These are phyloP conservation scores for Phenganax marumi DNA, from an alignment of 92 coral and sea anemone species.

Conservation along the genomic window DNA sequence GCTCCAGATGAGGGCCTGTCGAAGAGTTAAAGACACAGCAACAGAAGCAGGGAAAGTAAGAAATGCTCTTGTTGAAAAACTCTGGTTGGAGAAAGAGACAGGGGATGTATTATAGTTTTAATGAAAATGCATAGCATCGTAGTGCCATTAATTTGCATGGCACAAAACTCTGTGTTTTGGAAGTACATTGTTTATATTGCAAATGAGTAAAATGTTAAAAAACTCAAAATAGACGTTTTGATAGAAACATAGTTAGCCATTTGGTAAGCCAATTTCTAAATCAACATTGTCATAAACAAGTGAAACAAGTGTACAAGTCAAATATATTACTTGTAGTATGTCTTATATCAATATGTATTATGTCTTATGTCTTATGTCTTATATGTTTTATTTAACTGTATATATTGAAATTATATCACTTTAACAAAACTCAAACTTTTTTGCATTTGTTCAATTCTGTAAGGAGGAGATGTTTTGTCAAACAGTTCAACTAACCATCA, in stretches of 20 bases:
- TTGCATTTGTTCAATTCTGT: too few species aligned
- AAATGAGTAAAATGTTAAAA: too few species aligned
- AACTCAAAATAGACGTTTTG: too few species aligned
- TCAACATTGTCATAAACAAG: neutral
- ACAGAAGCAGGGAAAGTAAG: slow-evolving; percentile 50
- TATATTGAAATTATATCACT: too few species aligned
- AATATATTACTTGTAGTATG: too few species aligned
- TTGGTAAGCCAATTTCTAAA: too few species aligned
- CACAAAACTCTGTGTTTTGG: neutral
- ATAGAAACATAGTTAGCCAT: too few species aligned
- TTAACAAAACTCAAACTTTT: too few species aligned
- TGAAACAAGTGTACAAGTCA: neutral
- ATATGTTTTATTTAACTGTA: too few species aligned
- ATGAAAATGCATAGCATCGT: too few species aligned
- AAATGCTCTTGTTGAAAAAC: slow-evolving; percentile 56
- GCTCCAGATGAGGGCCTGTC: slow-evolving; percentile 58
- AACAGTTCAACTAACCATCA: neutral
- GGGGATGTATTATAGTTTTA: slow-evolving; percentile 38
- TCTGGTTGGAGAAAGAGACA: slow-evolving; percentile 63
- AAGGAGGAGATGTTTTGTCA: neutral
- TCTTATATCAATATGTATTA: too few species aligned
- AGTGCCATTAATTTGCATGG: neutral
- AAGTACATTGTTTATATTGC: neutral
- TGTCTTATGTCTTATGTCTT: too few species aligned
- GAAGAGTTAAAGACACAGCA: slow-evolving; percentile 46